A percentile compares a stretch with the other conserved stretches of the same genome.
Evolutionary conservation across 2,888 invertebrate species (phyloP).

Genomic region (Megalurothrips usitatus): DNA sequence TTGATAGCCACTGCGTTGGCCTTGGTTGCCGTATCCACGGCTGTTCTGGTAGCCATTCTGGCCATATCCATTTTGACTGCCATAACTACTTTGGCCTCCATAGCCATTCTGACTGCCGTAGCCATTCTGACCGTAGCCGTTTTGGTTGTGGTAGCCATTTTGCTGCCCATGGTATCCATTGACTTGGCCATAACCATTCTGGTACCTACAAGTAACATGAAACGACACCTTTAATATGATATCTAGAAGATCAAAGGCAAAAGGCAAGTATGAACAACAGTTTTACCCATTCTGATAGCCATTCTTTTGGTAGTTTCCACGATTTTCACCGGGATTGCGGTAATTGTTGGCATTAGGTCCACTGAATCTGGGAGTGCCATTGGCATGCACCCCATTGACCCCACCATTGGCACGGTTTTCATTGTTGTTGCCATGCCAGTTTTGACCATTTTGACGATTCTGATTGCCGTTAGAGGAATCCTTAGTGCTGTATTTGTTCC

Average conservation of each 20-base stretch:
- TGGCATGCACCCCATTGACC: conserved; percentile 45
- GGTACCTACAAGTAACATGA: not conserved
- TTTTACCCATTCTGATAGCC: conserved; percentile 46
- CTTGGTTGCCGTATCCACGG: conserved; percentile 34
- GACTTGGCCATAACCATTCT: not conserved
- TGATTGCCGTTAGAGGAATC: conserved; percentile 43
- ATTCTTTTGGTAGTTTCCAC: conserved; percentile 56
- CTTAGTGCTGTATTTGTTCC: conserved; percentile 44
- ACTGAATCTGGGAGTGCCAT: conserved; percentile 35
- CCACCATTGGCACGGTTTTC: conserved; percentile 33
- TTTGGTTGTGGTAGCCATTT: conserved; percentile 33
- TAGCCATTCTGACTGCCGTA: conserved; percentile 34
- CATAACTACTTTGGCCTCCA: conserved; percentile 29
- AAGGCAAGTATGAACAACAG: not conserved
- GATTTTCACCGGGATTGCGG: conserved; percentile 49
- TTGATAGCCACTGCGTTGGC: conserved; percentile 31
- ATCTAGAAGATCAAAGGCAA: not conserved
- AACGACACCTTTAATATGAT: not conserved
- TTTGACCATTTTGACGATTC: conserved; percentile 53
- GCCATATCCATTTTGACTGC: conserved; percentile 33
- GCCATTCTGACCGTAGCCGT: conserved; percentile 32
- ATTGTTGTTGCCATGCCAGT: conserved; percentile 33
- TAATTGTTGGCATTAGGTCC: conserved; percentile 47
- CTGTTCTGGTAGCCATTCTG: conserved; percentile 37
- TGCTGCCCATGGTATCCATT: conserved; percentile 31